These are phyloP conservation scores for Triplophysa dalaica DNA, from an alignment of 2,113 vertebrate genomes.

Conservation along the genomic window DNA sequence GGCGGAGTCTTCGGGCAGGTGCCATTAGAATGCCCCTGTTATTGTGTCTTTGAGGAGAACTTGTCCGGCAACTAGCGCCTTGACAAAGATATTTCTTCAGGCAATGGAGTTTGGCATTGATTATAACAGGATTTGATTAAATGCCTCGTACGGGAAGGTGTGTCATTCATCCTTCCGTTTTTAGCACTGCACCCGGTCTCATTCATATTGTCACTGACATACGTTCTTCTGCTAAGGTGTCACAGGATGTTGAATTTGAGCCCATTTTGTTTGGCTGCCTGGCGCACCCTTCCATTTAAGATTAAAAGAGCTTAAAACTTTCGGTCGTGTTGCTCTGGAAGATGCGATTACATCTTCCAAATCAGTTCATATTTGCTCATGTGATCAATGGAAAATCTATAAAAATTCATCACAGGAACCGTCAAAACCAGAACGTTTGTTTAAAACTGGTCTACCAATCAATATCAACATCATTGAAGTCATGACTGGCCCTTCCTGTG, in stretches of 20 bases:
- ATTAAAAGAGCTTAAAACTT: conserved; percentile 36
- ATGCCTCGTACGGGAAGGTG: conserved; percentile 68
- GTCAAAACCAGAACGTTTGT: conserved; percentile 25
- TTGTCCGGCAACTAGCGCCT: conserved; percentile 77
- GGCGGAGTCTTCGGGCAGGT: conserved; percentile 75
- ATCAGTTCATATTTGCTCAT: conserved; percentile 9
- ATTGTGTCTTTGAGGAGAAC: conserved; percentile 74
- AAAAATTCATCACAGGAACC: conserved; percentile 8
- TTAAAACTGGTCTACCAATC: conserved; percentile 48
- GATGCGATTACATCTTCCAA: conserved; percentile 3
- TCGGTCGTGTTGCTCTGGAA: neutral
- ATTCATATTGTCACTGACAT: conserved; percentile 59
- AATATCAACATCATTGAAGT: conserved; percentile 37
- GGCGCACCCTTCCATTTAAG: conserved; percentile 30
- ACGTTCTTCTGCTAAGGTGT: conserved; percentile 59
- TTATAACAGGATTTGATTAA: conserved; percentile 79
- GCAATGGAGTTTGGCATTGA: conserved; percentile 79
- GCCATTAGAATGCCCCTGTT: conserved; percentile 85
- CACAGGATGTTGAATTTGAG: conserved; percentile 47
- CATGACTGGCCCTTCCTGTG: conserved; percentile 22
- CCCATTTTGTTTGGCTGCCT: conserved; percentile 43
- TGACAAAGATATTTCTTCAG: conserved; percentile 83
- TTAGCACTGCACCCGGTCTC: conserved; percentile 64
- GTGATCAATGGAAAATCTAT: conserved; percentile 36
- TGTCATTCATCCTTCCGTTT: conserved; percentile 75